Conservation (phyloP, 2,113 vertebrate species). For the Xiphophorus hellerii region DNA sequence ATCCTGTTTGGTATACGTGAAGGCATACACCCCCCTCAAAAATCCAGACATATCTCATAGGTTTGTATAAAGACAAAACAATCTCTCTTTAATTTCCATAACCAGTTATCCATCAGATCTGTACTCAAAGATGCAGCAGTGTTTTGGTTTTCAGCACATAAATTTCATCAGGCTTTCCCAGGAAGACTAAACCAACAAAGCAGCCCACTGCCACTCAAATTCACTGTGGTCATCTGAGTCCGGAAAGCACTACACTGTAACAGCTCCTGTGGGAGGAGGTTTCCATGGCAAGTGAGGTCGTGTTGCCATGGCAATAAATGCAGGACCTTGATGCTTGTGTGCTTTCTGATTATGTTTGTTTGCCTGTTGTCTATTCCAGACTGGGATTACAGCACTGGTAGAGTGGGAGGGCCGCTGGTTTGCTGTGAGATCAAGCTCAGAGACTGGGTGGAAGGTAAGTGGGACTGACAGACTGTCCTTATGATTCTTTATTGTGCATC, state of each 20-base stretch:
- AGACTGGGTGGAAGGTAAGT: conserved; percentile 96
- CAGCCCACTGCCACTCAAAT: conserved; percentile 10
- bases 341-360: conserved; percentile 24
- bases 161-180: conserved; percentile 47
- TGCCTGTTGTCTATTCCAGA: conserved; percentile 77
- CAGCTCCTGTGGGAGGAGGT: conserved; percentile 61
- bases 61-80: neutral
- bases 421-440: conserved; percentile 93
- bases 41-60: neutral
- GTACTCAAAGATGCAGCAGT: neutral
- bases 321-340: conserved; percentile 30
- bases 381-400: conserved; percentile 94
- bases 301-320: conserved; percentile 53
- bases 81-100: neutral
- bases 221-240: conserved; percentile 12
- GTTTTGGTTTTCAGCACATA: neutral
- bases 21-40: neutral
- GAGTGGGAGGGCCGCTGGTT: conserved; percentile 93
- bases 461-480: conserved; percentile 5
- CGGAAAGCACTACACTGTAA: conserved; percentile 37
- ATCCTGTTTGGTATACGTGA: neutral
- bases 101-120: neutral
- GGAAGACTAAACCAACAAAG: conserved; percentile 13
- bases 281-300: conserved; percentile 62
- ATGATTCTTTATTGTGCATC: neutral